phyloP scores from a whole-genome alignment of 2,113 vertebrate genomes.

The Tragelaphus strepsiceros region DNA sequence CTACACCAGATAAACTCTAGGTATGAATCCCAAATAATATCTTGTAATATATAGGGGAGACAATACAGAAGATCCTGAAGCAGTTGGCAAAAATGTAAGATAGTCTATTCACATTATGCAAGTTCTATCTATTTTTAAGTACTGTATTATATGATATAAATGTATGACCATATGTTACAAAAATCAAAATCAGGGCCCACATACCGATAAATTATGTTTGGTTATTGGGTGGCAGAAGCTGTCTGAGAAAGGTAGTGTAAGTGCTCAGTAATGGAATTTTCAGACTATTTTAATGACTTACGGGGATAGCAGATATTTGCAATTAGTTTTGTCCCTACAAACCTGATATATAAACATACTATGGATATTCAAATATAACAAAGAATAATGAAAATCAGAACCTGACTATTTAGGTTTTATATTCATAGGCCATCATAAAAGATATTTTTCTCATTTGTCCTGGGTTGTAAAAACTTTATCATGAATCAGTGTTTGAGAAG shows the following conservation, averaged over 20 bases:
- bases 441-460: not conserved
- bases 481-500: not conserved
- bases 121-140: slow-evolving; percentile 50
- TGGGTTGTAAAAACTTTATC: not conserved
- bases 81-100: not conserved
- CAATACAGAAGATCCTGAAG: not conserved
- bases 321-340: slow-evolving; percentile 1
- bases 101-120: slow-evolving; percentile 16
- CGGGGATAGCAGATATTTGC: not conserved
- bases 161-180: slow-evolving; percentile 38
- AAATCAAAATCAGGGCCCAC: slow-evolving; percentile 20
- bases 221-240: slow-evolving; percentile 1
- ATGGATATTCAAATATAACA: slow-evolving; percentile 3
- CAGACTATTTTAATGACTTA: not conserved
- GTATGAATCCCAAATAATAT: not conserved
- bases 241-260: slow-evolving; percentile 19
- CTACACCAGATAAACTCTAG: not conserved
- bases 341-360: not conserved
- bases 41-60: not conserved
- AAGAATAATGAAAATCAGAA: not conserved
- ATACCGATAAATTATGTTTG: slow-evolving; percentile 35
- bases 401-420: not conserved
- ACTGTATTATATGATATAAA: slow-evolving; percentile 15
- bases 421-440: not conserved
- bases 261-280: not conserved